A percentile compares a stretch with the other conserved stretches of the same genome.
Evolutionary conservation across 92 coral and sea anemone species (phyloP).

Genomic region (Epizoanthus scotinus): DNA sequence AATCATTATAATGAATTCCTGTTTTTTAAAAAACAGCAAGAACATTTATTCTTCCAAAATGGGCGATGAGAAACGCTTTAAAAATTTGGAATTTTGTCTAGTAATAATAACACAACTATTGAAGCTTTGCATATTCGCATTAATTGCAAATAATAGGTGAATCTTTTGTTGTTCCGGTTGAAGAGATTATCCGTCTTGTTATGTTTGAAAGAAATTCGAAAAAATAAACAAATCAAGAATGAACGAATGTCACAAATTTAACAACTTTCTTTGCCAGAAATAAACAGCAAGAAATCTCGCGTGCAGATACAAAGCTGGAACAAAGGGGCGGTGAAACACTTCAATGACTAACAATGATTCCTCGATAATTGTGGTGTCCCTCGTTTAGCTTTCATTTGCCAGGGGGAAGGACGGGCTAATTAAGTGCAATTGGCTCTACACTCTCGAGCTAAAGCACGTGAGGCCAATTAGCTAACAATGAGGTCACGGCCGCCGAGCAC

Average conservation of each 20-base stretch:
- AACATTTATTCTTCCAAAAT: background rate
- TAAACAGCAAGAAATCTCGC: constrained; percentile 27
- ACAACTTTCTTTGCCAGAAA: background rate
- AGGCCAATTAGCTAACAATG: constrained; percentile 22
- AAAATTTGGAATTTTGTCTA: background rate
- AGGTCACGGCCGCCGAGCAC: constrained; percentile 1
- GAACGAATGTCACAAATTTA: background rate
- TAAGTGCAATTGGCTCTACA: constrained; percentile 34
- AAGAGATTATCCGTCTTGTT: constrained; percentile 7
- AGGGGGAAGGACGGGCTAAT: constrained; percentile 36
- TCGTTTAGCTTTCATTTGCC: background rate
- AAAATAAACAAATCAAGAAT: constrained; percentile 12
- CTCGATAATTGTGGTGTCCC: constrained; percentile 30
- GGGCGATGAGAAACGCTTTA: background rate
- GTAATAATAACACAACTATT: background rate
- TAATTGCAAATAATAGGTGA: background rate
- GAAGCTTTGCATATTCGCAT: background rate
- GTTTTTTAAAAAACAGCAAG: background rate
- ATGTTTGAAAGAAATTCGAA: constrained; percentile 21
- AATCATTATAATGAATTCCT: background rate
- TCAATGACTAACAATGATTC: constrained; percentile 4
- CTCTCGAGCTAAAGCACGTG: constrained; percentile 26
- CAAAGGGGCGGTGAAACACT: constrained; percentile 25
- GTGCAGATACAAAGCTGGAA: constrained; percentile 13
- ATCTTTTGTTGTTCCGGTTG: background rate